Percentiles rank a stretch among this genome's conserved stretches.
Evolutionary conservation across 2,113 vertebrate species (phyloP).

Genomic region (Megaceryle maxima): DNA sequence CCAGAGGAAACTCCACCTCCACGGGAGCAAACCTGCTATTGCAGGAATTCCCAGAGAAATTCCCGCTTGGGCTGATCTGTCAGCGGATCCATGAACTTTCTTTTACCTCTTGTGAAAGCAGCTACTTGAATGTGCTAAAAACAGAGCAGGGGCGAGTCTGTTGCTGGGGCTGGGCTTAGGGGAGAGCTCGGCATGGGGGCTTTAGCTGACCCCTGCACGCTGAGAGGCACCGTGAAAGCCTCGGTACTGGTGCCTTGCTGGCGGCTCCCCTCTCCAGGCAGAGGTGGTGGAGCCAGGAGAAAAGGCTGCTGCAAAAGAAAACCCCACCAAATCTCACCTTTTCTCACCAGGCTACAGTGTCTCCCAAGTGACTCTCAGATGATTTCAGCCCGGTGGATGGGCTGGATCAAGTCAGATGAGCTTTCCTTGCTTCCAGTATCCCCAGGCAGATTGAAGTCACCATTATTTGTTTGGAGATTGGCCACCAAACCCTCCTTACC

Average conservation of each 20-base stretch:
- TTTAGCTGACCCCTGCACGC: neutral
- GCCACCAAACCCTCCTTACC: neutral
- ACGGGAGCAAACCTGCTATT: constrained; percentile 61
- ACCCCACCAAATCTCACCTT: neutral
- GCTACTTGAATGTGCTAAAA: constrained; percentile 48
- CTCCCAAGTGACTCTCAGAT: neutral
- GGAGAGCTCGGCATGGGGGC: neutral
- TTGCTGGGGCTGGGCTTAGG: neutral
- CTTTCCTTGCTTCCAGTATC: neutral
- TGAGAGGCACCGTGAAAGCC: neutral
- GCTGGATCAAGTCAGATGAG: neutral
- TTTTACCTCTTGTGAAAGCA: constrained; percentile 49
- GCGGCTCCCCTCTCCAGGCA: neutral
- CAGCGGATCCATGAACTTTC: constrained; percentile 56
- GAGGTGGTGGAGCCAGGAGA: neutral
- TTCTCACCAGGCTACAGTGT: neutral
- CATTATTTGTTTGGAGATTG: neutral
- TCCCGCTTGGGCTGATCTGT: constrained; percentile 42
- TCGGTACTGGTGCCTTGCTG: neutral
- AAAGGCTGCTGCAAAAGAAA: neutral
- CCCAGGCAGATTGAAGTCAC: neutral
- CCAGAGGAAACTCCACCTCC: constrained; percentile 80
- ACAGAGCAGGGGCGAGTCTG: neutral
- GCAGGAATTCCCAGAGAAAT: constrained; percentile 73
- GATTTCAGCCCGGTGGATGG: neutral